Base-by-base conservation (phyloP, 2,888 invertebrate genomes). In the Antheraea assamensis region DNA sequence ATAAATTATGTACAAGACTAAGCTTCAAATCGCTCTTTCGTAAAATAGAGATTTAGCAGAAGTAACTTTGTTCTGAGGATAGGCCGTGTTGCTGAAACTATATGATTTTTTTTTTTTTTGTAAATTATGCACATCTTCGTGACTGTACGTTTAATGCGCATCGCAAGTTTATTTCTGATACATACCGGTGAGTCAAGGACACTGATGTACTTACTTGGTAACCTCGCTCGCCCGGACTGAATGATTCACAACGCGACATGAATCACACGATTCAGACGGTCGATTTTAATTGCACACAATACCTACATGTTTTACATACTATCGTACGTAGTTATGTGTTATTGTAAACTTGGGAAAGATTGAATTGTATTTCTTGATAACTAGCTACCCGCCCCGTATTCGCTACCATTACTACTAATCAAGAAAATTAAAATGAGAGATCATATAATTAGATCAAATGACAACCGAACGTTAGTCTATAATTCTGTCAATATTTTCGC, bases 131-230 rank as follows among this genome's bases (percentile, higher is more conserved):
- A 30, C 15, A 64, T 64, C 27, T 27, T 64, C 61, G 30, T 30
- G 58, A 58, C 58, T 58, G 58, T 58, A 58, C 58, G 31, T 66
- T 30, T 70, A 72, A 76, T 75, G 74, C 73, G 71, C 74, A 78
- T 76, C 76, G 74, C 76, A 77, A 76, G 79, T 81, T 84, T 85
- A 82, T 87, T 86, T 85, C 85, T 79, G 82, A 79, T 82, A 77
- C 82, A 82, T 80, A 78, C 76, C 78, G 80, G 79, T 90, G 89
- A 89, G 80, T 90, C 90, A 89, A 84, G 55, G 75, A 71, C 75
- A 74, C 74, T 61, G 70, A 66, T 77, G 81, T 82, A 80, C 79
- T 80, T 82, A 80, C 79, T 80, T 79, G 74, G 76, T 82, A 88
- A 86, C 91, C 90, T 90, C 85, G 87, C 88, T 68, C 68, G 68